phyloP scores from a whole-genome alignment of 2,113 vertebrate species.

The Tetraodon nigroviridis region DNA sequence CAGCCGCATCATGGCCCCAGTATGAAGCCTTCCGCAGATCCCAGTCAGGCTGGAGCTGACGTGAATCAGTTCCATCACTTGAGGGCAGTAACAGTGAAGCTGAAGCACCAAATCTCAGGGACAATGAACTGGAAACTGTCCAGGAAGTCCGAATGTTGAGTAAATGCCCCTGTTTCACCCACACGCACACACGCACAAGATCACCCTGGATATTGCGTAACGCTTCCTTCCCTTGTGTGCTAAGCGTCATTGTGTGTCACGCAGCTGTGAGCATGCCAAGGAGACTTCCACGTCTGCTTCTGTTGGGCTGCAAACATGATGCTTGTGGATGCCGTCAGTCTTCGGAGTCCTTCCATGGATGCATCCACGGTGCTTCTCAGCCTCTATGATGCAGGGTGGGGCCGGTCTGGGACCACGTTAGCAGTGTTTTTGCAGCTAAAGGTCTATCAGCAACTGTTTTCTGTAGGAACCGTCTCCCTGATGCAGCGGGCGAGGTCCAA shows the following conservation, averaged over 20 bases:
- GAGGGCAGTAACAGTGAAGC: slow-evolving; percentile 5
- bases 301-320: neutral
- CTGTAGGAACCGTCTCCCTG: neutral
- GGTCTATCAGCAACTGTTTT: no score
- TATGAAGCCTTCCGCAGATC: neutral
- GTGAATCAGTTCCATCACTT: neutral
- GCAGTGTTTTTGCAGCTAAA: no score
- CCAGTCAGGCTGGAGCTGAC: neutral
- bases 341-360: neutral
- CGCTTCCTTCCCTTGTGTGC: slow-evolving; percentile 20
- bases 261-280: neutral
- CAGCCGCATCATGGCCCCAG: slow-evolving; percentile 33
- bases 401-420: no score
- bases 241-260: neutral
- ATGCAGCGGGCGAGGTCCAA: slow-evolving; percentile 1
- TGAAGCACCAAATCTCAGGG: neutral
- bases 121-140: neutral
- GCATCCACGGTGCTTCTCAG: no score
- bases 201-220: slow-evolving; percentile 8
- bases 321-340: neutral
- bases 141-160: slow-evolving; percentile 36
- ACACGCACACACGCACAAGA: neutral
- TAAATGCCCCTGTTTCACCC: slow-evolving; percentile 16
- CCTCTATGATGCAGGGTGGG: no score
- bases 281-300: neutral